phyloP scores from a whole-genome alignment of 2,113 vertebrate genomes.

The Pedionomus torquatus region DNA sequence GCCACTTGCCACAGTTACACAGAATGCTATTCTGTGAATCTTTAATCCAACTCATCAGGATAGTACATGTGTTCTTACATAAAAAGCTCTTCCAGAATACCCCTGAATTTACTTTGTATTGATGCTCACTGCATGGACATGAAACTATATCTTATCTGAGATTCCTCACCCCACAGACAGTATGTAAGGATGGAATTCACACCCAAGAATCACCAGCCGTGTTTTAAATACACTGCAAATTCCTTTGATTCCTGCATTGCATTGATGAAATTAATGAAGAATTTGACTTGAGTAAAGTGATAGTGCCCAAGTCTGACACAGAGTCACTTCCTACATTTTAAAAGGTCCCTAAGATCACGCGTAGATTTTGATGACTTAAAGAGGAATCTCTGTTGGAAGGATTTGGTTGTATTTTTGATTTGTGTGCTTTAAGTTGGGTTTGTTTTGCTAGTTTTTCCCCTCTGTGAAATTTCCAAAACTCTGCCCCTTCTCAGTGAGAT shows the following conservation, averaged over 20 bases:
- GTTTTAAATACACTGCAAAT: background rate
- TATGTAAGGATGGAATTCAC: background rate
- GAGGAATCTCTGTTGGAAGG: background rate
- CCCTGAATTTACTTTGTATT: background rate
- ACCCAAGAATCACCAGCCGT: background rate
- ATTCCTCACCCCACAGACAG: background rate
- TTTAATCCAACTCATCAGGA: background rate
- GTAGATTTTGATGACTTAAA: background rate
- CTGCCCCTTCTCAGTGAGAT: background rate
- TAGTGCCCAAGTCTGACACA: rapidly evolving
- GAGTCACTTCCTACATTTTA: background rate
- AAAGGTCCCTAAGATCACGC: background rate
- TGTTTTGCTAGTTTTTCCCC: background rate
- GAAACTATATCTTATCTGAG: background rate
- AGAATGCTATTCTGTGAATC: background rate
- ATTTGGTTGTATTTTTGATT: background rate
- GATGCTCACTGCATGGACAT: background rate
- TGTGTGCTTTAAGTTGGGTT: background rate
- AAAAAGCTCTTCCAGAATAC: background rate
- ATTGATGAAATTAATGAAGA: background rate
- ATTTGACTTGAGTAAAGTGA: background rate
- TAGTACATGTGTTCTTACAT: background rate
- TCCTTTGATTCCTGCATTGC: background rate
- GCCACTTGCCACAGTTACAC: background rate
- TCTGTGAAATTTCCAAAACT: background rate